These are phyloP conservation scores for Stenurella melanura DNA, from an alignment of 2,888 invertebrate genomes.

Conservation along the genomic window DNA sequence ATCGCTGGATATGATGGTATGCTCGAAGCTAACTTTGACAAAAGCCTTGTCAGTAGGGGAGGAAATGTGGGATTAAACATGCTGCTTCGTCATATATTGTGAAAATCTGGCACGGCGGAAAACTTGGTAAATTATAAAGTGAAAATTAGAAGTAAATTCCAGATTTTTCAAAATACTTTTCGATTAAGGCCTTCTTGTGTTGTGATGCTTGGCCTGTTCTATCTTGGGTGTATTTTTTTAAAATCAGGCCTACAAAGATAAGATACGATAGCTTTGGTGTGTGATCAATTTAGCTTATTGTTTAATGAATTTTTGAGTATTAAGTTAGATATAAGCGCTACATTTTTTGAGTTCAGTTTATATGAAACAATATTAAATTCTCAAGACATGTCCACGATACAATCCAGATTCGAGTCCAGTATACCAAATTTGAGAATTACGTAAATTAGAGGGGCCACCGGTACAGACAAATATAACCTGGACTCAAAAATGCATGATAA, in stretches of 20 bases:
- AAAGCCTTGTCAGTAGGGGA: too few species aligned
- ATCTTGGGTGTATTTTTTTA: slow-evolving; percentile 33
- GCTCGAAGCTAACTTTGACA: too few species aligned
- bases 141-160: too few species aligned
- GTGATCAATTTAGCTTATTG: slow-evolving; percentile 42
- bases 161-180: too few species aligned
- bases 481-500: slow-evolving; percentile 56
- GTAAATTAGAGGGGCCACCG: slow-evolving; percentile 56
- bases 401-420: slow-evolving; percentile 13
- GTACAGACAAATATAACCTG: slow-evolving; percentile 52
- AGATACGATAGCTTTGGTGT: slow-evolving; percentile 40
- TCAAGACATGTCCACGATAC: slow-evolving; percentile 36
- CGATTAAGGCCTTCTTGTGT: too few species aligned
- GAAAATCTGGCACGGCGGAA: too few species aligned
- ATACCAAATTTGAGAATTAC: slow-evolving; percentile 8
- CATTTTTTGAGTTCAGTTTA: slow-evolving; percentile 60
- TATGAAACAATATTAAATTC: slow-evolving; percentile 38
- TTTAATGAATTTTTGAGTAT: slow-evolving; percentile 28
- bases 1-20: too few species aligned
- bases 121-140: too few species aligned
- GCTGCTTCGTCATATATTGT: too few species aligned
- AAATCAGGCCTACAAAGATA: slow-evolving; percentile 45
- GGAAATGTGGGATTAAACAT: too few species aligned
- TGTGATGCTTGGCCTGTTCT: background rate
- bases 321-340: slow-evolving; percentile 40